phyloP scores from a whole-genome alignment of 2,888 invertebrate genomes.

The Watsonalla cultraria region DNA sequence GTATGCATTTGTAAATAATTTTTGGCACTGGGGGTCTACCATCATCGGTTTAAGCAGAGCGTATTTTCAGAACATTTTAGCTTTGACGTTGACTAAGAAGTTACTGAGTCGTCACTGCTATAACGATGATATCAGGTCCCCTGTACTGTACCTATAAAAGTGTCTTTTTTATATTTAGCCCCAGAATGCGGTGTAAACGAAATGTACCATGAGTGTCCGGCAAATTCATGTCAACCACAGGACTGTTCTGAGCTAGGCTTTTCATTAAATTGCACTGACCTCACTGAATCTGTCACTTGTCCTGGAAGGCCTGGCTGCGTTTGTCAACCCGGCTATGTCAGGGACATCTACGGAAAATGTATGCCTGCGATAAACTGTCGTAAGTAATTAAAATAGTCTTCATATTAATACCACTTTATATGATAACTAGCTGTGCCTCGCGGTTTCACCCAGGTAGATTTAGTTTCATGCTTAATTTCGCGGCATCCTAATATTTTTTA shows the following conservation, averaged over 20 bases:
- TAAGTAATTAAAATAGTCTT: conserved; percentile 12
- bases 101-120: neutral
- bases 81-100: neutral
- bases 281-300: conserved; percentile 4
- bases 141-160: neutral
- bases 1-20: too few species aligned
- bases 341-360: conserved; percentile 23
- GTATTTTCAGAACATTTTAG: too few species aligned
- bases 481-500: too few species aligned
- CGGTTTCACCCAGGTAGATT: too few species aligned
- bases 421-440: too few species aligned
- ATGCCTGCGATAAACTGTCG: conserved; percentile 26
- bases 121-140: too few species aligned
- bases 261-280: conserved; percentile 3
- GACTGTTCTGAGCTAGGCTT: conserved; percentile 12
- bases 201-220: conserved; percentile 6
- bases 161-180: conserved; percentile 9
- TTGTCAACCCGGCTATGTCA: conserved; percentile 22
- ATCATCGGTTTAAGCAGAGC: too few species aligned
- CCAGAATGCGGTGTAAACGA: conserved; percentile 13
- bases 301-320: conserved; percentile 18
- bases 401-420: neutral
- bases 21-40: too few species aligned
- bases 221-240: conserved; percentile 8
- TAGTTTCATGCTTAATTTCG: too few species aligned